Conservation (phyloP, 2,888 invertebrate genomes). For the Tanypteryx hageni region DNA sequence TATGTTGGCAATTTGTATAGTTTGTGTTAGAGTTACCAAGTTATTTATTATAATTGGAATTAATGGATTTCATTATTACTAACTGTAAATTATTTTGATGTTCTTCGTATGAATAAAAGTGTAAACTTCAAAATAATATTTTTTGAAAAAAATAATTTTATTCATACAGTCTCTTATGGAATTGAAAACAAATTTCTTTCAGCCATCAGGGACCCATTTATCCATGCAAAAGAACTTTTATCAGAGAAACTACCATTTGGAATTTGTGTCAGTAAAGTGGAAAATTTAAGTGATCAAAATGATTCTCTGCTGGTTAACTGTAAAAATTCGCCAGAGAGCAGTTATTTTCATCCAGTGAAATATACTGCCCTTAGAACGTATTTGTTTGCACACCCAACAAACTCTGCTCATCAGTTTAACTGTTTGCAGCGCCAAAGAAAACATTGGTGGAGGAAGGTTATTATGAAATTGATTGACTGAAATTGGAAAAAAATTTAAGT, state of each 20-base stretch:
- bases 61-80: no score
- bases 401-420: slow-evolving; percentile 82
- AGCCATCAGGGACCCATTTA: slow-evolving; percentile 70
- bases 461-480: slow-evolving; percentile 51
- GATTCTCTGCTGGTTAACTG: not conserved
- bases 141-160: no score
- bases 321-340: slow-evolving; percentile 8
- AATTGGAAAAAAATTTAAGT: slow-evolving; percentile 66
- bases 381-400: slow-evolving; percentile 72
- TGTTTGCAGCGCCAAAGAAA: slow-evolving; percentile 87
- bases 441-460: slow-evolving; percentile 90
- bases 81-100: no score
- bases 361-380: slow-evolving; percentile 68
- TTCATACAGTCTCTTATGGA: no score
- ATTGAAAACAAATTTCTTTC: slow-evolving; percentile 14
- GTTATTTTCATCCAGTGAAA: slow-evolving; percentile 66
- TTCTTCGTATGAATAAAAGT: no score
- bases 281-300: slow-evolving; percentile 9
- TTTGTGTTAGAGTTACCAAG: no score
- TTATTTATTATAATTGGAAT: no score
- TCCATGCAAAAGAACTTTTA: slow-evolving; percentile 73
- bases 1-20: no score
- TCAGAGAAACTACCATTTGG: slow-evolving; percentile 75
- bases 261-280: slow-evolving; percentile 73
- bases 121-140: no score